These are phyloP conservation scores for Drosophila birchii DNA, from an alignment of 2,888 invertebrate genomes.

Conservation along the genomic window DNA sequence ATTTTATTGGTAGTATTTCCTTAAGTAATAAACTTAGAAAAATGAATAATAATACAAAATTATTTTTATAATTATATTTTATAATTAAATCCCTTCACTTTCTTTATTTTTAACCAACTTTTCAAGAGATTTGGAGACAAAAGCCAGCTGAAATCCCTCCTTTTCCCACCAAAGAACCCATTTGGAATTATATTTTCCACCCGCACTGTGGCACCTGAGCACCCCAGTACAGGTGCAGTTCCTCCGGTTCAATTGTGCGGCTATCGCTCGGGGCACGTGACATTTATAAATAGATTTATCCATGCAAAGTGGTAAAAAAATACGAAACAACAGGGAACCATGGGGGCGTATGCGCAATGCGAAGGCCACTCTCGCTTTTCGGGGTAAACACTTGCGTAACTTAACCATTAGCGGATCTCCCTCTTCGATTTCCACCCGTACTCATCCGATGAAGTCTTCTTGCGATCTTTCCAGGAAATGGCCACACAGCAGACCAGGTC, in stretches of 20 bases:
- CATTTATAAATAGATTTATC: conserved; percentile 61
- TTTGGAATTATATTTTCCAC: not conserved
- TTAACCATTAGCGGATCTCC: not conserved
- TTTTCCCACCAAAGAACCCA: not conserved
- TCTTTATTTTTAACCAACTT: no score
- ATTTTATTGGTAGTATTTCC: no score
- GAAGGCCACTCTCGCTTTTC: conserved; percentile 47
- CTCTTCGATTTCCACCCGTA: not conserved
- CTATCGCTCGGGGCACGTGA: conserved; percentile 60
- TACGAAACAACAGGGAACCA: not conserved
- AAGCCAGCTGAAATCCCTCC: no score
- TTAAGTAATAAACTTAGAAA: no score
- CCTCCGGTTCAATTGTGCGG: conserved; percentile 14
- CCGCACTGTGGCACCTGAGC: conserved; percentile 1
- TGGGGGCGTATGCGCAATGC: conserved; percentile 69
- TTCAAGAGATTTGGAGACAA: no score
- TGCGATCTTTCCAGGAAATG: conserved; percentile 50
- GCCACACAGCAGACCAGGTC: conserved; percentile 64
- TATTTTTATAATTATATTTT: no score
- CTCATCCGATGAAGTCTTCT: conserved; percentile 4
- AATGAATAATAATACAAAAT: no score
- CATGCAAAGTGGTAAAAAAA: conserved; percentile 26
- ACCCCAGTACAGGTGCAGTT: conserved; percentile 10
- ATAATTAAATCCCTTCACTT: no score
- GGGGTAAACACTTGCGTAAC: conserved; percentile 46